Percentiles rank a stretch among this genome's conserved stretches.
phyloP scores from a whole-genome alignment of 2,797 vertebrate species.

The Chloroceryle amazona region DNA sequence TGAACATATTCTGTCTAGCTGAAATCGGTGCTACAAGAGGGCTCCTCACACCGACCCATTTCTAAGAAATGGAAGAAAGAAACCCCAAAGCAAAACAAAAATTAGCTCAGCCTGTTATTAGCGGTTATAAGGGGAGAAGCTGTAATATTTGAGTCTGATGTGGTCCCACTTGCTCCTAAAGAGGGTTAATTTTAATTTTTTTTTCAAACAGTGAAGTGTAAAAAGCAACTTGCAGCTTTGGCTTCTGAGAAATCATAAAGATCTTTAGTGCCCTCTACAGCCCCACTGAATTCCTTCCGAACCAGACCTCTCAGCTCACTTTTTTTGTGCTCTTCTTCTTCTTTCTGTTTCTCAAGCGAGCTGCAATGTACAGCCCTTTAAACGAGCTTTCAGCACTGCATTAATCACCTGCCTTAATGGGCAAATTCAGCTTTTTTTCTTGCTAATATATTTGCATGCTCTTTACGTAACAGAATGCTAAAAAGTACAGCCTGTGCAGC shows the following conservation, averaged over 20 bases:
- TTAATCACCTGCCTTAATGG: conserved; percentile 62
- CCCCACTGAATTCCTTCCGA: not conserved
- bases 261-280: conserved; percentile 77
- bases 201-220: not conserved
- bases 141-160: conserved; percentile 38
- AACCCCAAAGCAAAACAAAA: conserved; percentile 62
- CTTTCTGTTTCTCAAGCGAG: conserved; percentile 14
- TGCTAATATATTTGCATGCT: conserved; percentile 24
- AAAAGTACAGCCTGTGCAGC: conserved; percentile 44
- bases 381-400: conserved; percentile 72
- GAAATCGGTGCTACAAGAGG: not conserved
- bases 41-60: not conserved
- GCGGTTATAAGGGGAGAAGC: conserved; percentile 59
- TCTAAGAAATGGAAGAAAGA: conserved; percentile 30
- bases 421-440: conserved; percentile 31
- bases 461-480: not conserved
- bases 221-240: conserved; percentile 7
- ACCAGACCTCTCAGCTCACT: accelerated
- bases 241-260: conserved; percentile 14
- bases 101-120: conserved; percentile 43
- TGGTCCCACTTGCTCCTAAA: conserved; percentile 36
- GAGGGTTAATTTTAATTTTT: conserved; percentile 2
- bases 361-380: conserved; percentile 19
- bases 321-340: not conserved
- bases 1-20: not conserved